phyloP scores from a whole-genome alignment of 2,797 vertebrate genomes.

The Hydrolagus colliei region DNA sequence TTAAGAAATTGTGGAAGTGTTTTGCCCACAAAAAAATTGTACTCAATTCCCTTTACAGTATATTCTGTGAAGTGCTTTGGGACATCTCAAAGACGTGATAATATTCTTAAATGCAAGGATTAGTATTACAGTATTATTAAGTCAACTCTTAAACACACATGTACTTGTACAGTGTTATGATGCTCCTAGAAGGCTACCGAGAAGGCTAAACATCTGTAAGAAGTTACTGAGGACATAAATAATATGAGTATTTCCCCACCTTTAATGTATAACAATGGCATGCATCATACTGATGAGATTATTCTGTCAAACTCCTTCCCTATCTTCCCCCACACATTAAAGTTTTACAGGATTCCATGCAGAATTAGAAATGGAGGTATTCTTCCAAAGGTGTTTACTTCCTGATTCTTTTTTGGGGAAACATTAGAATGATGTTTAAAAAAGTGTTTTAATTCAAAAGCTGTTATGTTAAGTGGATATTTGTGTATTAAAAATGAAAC shows the following conservation, averaged over 20 bases:
- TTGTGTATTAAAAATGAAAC: too few species aligned
- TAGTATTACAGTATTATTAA: not conserved
- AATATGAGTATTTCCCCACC: too few species aligned
- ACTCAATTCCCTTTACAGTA: too few species aligned
- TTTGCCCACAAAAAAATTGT: too few species aligned
- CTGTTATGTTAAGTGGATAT: too few species aligned
- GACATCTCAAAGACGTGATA: too few species aligned
- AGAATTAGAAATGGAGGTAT: not conserved
- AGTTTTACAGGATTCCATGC: too few species aligned
- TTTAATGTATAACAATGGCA: not conserved
- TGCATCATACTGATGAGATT: not conserved
- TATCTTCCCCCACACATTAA: not conserved
- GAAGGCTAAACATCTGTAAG: not conserved
- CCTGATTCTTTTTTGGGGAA: not conserved
- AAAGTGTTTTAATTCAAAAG: too few species aligned
- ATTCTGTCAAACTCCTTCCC: not conserved
- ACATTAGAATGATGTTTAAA: too few species aligned
- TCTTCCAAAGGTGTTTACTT: not conserved
- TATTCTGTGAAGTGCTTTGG: too few species aligned
- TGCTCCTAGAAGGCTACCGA: not conserved
- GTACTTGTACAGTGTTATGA: not conserved
- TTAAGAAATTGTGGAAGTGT: too few species aligned
- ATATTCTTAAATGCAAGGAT: too few species aligned
- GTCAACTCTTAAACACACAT: not conserved
- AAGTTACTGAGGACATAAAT: not conserved